Evolutionary conservation across 2,888 invertebrate genomes (phyloP).

Genomic region (Idaea dimidiata): DNA sequence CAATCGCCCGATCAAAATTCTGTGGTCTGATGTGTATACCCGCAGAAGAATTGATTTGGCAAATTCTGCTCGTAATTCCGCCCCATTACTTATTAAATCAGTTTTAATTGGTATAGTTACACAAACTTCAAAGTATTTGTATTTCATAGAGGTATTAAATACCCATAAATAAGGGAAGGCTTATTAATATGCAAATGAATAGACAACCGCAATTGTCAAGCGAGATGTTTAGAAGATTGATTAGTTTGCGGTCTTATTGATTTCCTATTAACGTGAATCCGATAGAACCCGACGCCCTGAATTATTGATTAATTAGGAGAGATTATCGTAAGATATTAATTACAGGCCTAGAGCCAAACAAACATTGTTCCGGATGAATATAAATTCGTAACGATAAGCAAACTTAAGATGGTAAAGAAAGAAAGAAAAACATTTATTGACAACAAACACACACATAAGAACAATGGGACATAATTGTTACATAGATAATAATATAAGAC

Average conservation of each 20-base stretch:
- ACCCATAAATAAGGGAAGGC: not conserved
- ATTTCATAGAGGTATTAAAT: not conserved
- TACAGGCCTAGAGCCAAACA: not conserved
- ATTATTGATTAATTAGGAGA: slow-evolving; percentile 2
- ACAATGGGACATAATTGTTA: no score
- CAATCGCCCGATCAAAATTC: no score
- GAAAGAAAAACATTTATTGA: no score
- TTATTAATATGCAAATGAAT: slow-evolving; percentile 6
- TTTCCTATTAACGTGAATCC: slow-evolving; percentile 3
- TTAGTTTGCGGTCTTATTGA: slow-evolving; percentile 15
- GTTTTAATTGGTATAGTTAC: not conserved
- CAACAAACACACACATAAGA: no score
- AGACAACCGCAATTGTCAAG: slow-evolving; percentile 8
- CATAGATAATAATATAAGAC: no score
- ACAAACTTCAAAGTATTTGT: not conserved
- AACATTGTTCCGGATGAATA: no score
- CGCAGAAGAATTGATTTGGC: no score
- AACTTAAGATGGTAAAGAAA: no score
- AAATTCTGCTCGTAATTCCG: no score
- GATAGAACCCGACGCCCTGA: not conserved
- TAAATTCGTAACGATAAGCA: no score
- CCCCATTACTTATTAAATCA: no score
- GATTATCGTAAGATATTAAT: not conserved
- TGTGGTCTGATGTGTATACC: no score
- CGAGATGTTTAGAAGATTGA: slow-evolving; percentile 13